Evolutionary conservation across 1,140 invertebrate genomes (phyloP), one percentile per base, ranked within the genome.

Genomic region (Tetramorium simillimum): DNA sequence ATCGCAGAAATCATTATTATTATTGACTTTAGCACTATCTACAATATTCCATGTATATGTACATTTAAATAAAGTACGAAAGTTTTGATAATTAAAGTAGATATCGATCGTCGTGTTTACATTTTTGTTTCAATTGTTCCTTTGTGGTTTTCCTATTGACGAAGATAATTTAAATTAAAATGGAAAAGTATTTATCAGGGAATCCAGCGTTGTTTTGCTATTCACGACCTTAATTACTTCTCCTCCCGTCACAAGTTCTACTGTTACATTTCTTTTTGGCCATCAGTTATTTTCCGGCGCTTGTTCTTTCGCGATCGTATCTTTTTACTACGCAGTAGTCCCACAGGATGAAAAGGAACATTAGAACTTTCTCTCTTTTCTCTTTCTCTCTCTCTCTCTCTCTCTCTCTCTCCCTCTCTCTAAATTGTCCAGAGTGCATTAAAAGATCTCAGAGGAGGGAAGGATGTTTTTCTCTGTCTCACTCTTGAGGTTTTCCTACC

Each of bases 341-440:
- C 21, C 60, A 53, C 10, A 28, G 46, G 37, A 78, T 33, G 60
- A 51, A 65, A 53, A 37, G 3, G 40, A 33, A 53, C 43, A 53
- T 77, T 65, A 40, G 12, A 77, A 63, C n/a, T 78, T 49, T 33
- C 33, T 33, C 28, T 33, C 28, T 33, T 33, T 33, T 33, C 28
- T 33, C 28, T 33, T 33, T 33, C 28, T 33, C 28, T 33, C 2
- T 33, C n/a, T n/a, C n/a, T n/a, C n/a, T n/a, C 33, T 33, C 33
- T 33, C 33, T 33, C 33, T 33, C 33, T 33, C 33, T 33, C 33
- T 33, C 0, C 4, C 33, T 33, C 33, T 33, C 3, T 33, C 3
- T 24, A 49, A 63, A n/a, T 85, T 77, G 28, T 40, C n/a, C 43
- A 14, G 56, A 43, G 28, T 63, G 46, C 82, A 77, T 85, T 85